Conservation (phyloP, 2,888 invertebrate species). For the Alcis repandata region DNA sequence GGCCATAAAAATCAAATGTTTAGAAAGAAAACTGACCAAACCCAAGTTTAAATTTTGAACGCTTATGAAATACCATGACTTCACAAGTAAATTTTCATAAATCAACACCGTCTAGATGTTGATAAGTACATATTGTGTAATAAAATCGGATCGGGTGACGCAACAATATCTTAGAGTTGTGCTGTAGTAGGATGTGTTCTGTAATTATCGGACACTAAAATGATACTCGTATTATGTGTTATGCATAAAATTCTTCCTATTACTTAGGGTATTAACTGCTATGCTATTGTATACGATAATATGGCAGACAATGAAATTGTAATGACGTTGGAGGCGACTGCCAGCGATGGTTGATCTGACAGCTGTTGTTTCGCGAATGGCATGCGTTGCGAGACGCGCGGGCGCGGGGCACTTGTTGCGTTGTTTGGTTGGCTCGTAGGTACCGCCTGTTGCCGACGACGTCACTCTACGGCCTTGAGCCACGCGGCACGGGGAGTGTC, state of each 20-base stretch:
- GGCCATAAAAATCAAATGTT: too few species aligned
- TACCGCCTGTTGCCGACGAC: conserved; percentile 72
- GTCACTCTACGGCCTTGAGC: conserved; percentile 76
- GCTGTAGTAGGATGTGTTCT: background rate
- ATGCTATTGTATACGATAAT: conserved; percentile 7
- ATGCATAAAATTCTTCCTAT: too few species aligned
- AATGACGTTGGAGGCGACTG: conserved; percentile 13
- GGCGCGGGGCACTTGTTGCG: conserved; percentile 83
- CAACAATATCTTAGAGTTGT: conserved; percentile 17
- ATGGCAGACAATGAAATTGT: conserved; percentile 12
- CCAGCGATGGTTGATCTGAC: conserved; percentile 43
- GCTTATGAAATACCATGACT: background rate
- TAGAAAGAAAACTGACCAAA: background rate
- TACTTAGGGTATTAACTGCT: too few species aligned
- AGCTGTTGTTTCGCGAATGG: conserved; percentile 72
- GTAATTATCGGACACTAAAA: conserved; percentile 10
- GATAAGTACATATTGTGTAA: conserved; percentile 24
- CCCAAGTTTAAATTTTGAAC: background rate
- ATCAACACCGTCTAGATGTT: conserved; percentile 18
- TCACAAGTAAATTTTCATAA: conserved; percentile 17
- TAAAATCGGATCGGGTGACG: conserved; percentile 24
- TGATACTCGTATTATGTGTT: background rate
- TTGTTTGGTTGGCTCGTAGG: conserved; percentile 73
- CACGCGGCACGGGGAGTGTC: conserved; percentile 67
- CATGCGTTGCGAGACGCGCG: conserved; percentile 69